Evolutionary conservation across 1,140 invertebrate genomes (phyloP), one percentile per base, ranked within the genome.

Genomic region (Microplitis mediator): DNA sequence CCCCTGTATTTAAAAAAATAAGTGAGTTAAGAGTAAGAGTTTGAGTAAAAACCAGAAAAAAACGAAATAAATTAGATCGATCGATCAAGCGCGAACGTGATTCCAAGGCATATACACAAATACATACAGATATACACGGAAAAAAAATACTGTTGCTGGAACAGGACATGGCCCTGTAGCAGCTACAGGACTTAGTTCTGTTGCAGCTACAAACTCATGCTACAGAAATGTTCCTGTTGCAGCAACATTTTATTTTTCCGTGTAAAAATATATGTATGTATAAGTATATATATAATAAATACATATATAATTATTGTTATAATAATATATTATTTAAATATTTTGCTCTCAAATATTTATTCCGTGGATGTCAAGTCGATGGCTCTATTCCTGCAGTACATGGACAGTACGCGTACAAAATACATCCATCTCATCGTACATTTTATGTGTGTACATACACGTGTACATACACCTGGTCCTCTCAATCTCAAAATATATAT

Each of bases 71-170:
- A n/a, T 31, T 60, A 52, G 69, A 71, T 34, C 23, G 16, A 61
- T 66, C 63, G 51, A 56, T 71, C 50, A 71, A 71, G n/a, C 35
- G 4, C 13, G 50, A 31, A 66, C 34, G 63, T 58, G 70, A 66
- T 65, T 66, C 13, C 11, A 36, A 39, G 4, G 3, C 23, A 34
- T 45, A 39, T 39, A 13, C 35, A 52, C 51, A 16, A 23, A 63
- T 36, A 45, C n/a, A 36, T 71, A 11, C 45, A 45, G 32, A 65
- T 58, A 34, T 64, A 4, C n/a, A n/a, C n/a, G n/a, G n/a, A n/a
- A n/a, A n/a, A n/a, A n/a, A n/a, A n/a, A n/a, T n/a, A n/a, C n/a
- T n/a, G n/a, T n/a, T n/a, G n/a, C n/a, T n/a, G n/a, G n/a, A n/a
- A n/a, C n/a, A n/a, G n/a, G n/a, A n/a, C n/a, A n/a, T n/a, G n/a